Percentiles rank a stretch among this genome's conserved stretches.
These are phyloP conservation scores for Trichopoda pennipes DNA, from an alignment of 2,888 invertebrate genomes.

Conservation along the genomic window DNA sequence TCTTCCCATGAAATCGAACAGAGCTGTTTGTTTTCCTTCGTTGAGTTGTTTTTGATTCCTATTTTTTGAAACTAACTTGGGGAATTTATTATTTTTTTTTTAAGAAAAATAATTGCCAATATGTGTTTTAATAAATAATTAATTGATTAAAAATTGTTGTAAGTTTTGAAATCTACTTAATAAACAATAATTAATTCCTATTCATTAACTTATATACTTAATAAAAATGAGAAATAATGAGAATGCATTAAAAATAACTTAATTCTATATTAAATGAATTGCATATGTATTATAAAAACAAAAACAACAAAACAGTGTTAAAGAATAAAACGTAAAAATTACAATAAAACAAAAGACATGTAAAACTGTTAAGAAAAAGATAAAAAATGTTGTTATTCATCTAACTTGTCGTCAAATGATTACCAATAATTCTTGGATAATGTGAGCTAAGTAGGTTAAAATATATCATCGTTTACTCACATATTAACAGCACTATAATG, in stretches of 20 bases:
- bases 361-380: conserved; percentile 10
- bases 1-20: conserved; percentile 22
- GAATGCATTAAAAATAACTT: conserved; percentile 23
- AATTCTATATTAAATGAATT: conserved; percentile 9
- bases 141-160: conserved; percentile 58
- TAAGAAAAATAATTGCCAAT: conserved; percentile 15
- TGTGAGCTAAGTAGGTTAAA: too few species aligned
- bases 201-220: conserved; percentile 25
- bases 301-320: conserved; percentile 41
- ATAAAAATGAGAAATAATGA: neutral
- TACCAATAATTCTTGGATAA: too few species aligned
- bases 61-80: conserved; percentile 26
- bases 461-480: too few species aligned
- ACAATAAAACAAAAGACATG: conserved; percentile 50
- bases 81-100: conserved; percentile 14
- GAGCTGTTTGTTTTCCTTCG: conserved; percentile 5
- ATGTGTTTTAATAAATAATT: conserved; percentile 35
- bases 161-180: conserved; percentile 60
- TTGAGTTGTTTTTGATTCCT: conserved; percentile 11
- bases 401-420: too few species aligned
- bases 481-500: too few species aligned
- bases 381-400: neutral
- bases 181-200: conserved; percentile 29
- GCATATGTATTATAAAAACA: conserved; percentile 50
- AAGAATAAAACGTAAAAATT: conserved; percentile 45